phyloP scores from a whole-genome alignment of 2,888 invertebrate species.

The Clitarchus hookeri region DNA sequence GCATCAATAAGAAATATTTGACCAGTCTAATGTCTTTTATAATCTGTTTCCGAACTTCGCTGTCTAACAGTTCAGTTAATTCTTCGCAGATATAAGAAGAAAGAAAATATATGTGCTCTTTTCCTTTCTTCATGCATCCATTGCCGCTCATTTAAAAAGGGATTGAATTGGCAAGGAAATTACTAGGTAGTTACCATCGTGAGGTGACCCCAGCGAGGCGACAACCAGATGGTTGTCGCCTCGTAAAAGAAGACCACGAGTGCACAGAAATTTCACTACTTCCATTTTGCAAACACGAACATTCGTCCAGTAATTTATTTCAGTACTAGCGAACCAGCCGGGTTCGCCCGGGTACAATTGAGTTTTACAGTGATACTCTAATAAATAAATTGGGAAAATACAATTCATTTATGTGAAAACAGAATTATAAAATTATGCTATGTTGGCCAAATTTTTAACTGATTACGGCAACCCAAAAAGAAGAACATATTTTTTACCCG shows the following conservation, averaged over 20 bases:
- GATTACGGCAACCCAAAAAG: too few relatives aligned
- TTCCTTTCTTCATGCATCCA: slow-evolving; percentile 20
- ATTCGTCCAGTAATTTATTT: not conserved
- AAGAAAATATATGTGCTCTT: not conserved
- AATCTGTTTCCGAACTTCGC: not conserved
- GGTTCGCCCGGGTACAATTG: too few relatives aligned
- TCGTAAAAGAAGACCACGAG: not conserved
- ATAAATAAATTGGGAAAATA: too few relatives aligned
- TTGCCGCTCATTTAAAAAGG: not conserved
- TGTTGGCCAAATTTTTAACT: too few relatives aligned
- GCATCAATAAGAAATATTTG: not conserved
- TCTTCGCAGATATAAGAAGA: not conserved
- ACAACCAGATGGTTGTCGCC: not conserved
- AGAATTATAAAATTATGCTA: too few relatives aligned
- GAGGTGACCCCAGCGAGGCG: not conserved
- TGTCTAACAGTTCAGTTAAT: not conserved
- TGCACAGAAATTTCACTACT: not conserved
- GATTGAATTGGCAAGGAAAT: not conserved
- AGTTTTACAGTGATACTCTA: too few relatives aligned
- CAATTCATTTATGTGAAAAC: too few relatives aligned
- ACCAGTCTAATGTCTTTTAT: not conserved
- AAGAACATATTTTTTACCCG: too few relatives aligned
- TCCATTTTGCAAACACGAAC: not conserved
- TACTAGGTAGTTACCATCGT: not conserved
- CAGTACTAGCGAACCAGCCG: too few relatives aligned